Conservation (phyloP, 2,888 invertebrate species). For the Pseudoips prasinana region DNA sequence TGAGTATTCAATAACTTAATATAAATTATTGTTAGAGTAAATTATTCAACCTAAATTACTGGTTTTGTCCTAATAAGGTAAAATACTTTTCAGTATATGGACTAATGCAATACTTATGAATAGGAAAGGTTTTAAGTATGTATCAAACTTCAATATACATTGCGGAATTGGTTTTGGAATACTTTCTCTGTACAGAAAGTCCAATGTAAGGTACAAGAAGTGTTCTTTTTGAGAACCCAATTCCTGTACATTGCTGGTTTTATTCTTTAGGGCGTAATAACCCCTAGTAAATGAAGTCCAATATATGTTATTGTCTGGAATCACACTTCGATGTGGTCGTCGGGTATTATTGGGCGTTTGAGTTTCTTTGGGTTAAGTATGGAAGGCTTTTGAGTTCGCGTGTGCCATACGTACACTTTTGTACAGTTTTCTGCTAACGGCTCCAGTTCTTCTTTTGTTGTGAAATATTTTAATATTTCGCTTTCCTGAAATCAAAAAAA, state of each 20-base stretch:
- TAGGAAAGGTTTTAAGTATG: too few relatives aligned
- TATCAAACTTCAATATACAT: too few relatives aligned
- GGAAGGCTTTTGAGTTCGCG: slow-evolving; percentile 94
- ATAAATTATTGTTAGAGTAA: too few relatives aligned
- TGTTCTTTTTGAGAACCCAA: too few relatives aligned
- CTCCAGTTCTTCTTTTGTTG: slow-evolving; percentile 89
- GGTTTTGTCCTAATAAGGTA: too few relatives aligned
- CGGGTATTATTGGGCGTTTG: slow-evolving; percentile 63
- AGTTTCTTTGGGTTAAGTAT: slow-evolving; percentile 85
- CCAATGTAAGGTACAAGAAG: too few relatives aligned
- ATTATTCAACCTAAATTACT: too few relatives aligned
- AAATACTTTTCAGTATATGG: too few relatives aligned
- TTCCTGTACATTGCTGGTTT: slow-evolving; percentile 12
- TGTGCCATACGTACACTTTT: slow-evolving; percentile 99
- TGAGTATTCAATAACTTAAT: slow-evolving; percentile 24
- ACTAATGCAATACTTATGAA: too few relatives aligned
- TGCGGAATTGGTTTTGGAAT: too few relatives aligned
- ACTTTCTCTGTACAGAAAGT: not conserved
- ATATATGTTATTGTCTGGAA: slow-evolving; percentile 13
- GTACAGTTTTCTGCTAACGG: slow-evolving; percentile 95
- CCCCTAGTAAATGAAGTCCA: slow-evolving; percentile 18
- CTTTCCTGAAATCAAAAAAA: slow-evolving; percentile 84
- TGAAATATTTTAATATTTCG: slow-evolving; percentile 89
- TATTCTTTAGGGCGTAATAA: slow-evolving; percentile 11
- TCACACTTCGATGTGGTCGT: slow-evolving; percentile 71